Evolutionary conservation across 2,113 vertebrate genomes (phyloP).

Genomic region (Bothrops jararaca): DNA sequence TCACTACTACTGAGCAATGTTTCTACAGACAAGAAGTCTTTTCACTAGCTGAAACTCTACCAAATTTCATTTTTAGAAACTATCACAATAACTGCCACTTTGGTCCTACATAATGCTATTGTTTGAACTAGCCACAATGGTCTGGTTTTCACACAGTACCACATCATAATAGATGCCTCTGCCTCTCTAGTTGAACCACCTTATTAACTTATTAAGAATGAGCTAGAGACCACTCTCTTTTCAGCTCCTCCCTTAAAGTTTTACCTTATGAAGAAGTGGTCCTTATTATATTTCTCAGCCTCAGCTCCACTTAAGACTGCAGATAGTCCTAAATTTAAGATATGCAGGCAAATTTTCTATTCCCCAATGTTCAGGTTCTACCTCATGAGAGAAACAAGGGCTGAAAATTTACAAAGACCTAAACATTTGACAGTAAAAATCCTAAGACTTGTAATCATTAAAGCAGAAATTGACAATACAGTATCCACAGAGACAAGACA

Average conservation of each 20-base stretch:
- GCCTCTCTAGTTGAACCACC: background rate
- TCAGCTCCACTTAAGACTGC: background rate
- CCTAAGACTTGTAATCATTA: background rate
- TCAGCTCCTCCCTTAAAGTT: background rate
- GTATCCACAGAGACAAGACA: too few relatives aligned
- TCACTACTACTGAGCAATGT: background rate
- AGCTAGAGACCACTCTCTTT: background rate
- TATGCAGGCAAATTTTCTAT: background rate
- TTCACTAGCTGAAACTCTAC: background rate
- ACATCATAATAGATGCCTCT: background rate
- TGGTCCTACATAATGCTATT: background rate
- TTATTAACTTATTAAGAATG: background rate
- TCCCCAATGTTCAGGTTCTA: background rate
- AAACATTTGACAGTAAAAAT: background rate
- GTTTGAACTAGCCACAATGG: background rate
- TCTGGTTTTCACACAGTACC: background rate
- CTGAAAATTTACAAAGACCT: background rate
- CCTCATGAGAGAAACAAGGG: background rate
- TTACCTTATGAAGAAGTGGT: background rate
- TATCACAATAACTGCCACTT: background rate
- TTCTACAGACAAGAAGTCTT: background rate
- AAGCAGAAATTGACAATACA: too few relatives aligned
- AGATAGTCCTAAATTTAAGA: background rate
- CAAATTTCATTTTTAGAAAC: background rate
- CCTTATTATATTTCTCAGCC: background rate